phyloP scores from a whole-genome alignment of 2,797 vertebrate species.

The Siniperca undulata region DNA sequence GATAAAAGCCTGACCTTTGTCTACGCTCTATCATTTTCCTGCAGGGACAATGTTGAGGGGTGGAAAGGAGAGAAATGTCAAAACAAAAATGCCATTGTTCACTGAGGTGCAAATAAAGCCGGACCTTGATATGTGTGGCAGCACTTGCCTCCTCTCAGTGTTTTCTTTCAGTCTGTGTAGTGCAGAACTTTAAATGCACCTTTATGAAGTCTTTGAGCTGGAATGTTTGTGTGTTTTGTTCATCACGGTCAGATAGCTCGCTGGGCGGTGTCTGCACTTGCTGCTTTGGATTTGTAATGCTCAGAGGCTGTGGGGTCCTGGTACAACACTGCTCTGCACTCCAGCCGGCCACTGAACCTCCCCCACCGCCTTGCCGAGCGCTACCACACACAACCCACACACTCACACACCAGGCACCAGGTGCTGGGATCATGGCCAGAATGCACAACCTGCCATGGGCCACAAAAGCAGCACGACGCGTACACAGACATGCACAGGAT shows the following conservation, averaged over 20 bases:
- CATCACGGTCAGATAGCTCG: background rate
- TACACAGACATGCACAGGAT: slow-evolving; percentile 16
- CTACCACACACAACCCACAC: slow-evolving; percentile 9
- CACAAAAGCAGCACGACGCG: slow-evolving; percentile 14
- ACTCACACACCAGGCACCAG: slow-evolving; percentile 1
- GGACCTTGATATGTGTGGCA: slow-evolving; percentile 46
- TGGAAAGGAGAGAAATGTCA: slow-evolving; percentile 63
- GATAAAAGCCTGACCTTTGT: slow-evolving; percentile 79
- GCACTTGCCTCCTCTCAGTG: slow-evolving; percentile 17
- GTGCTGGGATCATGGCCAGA: slow-evolving; percentile 32
- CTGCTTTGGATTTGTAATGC: slow-evolving; percentile 49
- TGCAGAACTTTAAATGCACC: slow-evolving; percentile 11
- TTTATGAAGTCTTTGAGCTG: slow-evolving; percentile 19
- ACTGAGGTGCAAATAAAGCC: slow-evolving; percentile 50
- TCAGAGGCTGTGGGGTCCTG: slow-evolving; percentile 41
- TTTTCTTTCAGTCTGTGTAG: slow-evolving; percentile 25
- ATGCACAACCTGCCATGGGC: slow-evolving; percentile 40
- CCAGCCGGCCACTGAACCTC: slow-evolving; percentile 21
- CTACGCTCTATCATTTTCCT: slow-evolving; percentile 64
- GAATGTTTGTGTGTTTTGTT: slow-evolving; percentile 40
- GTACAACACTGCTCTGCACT: slow-evolving; percentile 27
- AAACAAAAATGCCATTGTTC: slow-evolving; percentile 64
- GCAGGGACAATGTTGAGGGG: slow-evolving; percentile 51
- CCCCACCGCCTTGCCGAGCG: background rate
- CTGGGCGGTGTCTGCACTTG: background rate